These are phyloP conservation scores for Pammene aurita DNA, from an alignment of 2,888 invertebrate species.

Conservation along the genomic window DNA sequence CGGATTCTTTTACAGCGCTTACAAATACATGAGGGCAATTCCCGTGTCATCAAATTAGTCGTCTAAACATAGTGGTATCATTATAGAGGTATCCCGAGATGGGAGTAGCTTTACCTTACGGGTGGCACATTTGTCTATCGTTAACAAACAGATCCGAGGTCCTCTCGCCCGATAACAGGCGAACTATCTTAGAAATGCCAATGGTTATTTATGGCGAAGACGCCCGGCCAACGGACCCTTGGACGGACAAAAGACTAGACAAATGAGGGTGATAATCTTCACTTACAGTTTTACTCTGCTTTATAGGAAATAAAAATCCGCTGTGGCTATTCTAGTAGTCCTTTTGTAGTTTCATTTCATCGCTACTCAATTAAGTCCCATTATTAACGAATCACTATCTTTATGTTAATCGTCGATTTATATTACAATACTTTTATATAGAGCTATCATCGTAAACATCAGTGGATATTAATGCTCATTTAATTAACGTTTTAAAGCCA, in stretches of 20 bases:
- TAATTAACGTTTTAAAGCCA: conserved; percentile 34
- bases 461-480: conserved; percentile 31
- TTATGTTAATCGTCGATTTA: conserved; percentile 19
- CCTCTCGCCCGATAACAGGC: conserved; percentile 68
- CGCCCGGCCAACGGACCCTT: conserved; percentile 61
- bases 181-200: conserved; percentile 74
- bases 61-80: conserved; percentile 27
- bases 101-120: conserved; percentile 62
- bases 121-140: conserved; percentile 68
- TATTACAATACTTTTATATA: conserved; percentile 23
- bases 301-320: conserved; percentile 48
- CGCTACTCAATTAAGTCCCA: conserved; percentile 29
- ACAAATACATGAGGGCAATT: conserved; percentile 34
- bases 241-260: conserved; percentile 75
- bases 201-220: conserved; percentile 77
- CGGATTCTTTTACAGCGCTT: conserved; percentile 29
- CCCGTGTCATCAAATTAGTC: conserved; percentile 39
- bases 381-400: conserved; percentile 21
- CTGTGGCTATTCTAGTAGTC: conserved; percentile 12
- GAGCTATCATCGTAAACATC: conserved; percentile 31
- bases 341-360: conserved; percentile 29
- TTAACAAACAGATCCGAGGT: conserved; percentile 77
- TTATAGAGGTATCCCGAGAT: conserved; percentile 41
- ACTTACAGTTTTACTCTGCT: conserved; percentile 43
- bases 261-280: conserved; percentile 77